Evolutionary conservation across 2,888 invertebrate genomes (phyloP), one percentile per base, ranked within the genome.

Genomic region (Drosophila helvetica): DNA sequence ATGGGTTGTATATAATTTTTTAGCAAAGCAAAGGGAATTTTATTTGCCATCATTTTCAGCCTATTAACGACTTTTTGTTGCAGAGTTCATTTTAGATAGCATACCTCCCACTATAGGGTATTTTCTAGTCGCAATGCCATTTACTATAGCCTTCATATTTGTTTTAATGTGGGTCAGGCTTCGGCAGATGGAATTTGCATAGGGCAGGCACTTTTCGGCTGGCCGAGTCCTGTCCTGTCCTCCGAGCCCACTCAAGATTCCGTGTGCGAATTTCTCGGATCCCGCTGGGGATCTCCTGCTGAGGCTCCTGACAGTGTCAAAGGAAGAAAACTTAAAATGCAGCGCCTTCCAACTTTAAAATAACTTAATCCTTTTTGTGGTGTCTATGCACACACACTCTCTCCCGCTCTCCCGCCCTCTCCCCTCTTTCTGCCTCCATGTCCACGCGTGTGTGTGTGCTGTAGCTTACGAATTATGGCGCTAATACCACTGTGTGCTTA

Each of bases 401-500:
- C 12, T 10, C 33, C 30, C 1, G n/a, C n/a, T 5, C 22, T 0
- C 22, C 4, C 22, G 5, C 22, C 0, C 22, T 22, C 15, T 7
- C 15, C 15, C 38, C 27, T 9, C 27, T 1, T n/a, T n/a, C n/a
- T n/a, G n/a, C n/a, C n/a, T n/a, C 33, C 1, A 15, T 15, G 33
- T 33, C 15, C 33, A 15, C 58, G 27, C 30, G 3, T 60, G 64
- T 58, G 57, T 17, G 53, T 61, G 63, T 48, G 52, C 60, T 87
- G 77, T 77, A 74, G 63, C 68, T 68, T 73, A 54, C 79, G 85
- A 85, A 80, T 85, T 87, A 85, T 85, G 85, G 86, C 87, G 80
- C 78, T 87, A 85, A 85, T 85, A 79, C 87, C 86, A 73, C 74
- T 80, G 80, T 87, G 76, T 85, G 71, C 84, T 81, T 79, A 78